These are phyloP conservation scores for Garra rufa DNA, from an alignment of 2,113 vertebrate genomes.

Conservation along the genomic window DNA sequence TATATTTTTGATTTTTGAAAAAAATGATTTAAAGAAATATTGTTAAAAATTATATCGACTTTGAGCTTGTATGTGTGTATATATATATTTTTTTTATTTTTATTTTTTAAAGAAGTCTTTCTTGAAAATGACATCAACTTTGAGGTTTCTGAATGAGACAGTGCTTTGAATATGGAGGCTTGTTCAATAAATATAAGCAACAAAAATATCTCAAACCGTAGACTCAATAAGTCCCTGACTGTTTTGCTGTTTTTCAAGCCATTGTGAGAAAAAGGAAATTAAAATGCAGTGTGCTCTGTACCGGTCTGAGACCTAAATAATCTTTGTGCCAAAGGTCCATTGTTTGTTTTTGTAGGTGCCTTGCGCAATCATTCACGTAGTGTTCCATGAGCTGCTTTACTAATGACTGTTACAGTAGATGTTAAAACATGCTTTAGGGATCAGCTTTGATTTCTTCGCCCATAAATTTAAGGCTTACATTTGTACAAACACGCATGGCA, in stretches of 20 bases:
- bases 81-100: no score
- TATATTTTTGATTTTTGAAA: no score
- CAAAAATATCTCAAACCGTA: not conserved
- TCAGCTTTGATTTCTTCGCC: slow-evolving; percentile 8
- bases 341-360: slow-evolving; percentile 5
- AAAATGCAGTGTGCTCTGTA: not conserved
- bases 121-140: no score
- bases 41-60: not conserved
- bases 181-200: not conserved
- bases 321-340: slow-evolving; percentile 1
- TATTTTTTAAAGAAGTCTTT: no score
- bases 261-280: slow-evolving; percentile 24
- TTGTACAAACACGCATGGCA: not conserved
- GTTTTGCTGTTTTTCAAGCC: not conserved
- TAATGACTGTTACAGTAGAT: not conserved
- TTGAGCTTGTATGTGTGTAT: not conserved
- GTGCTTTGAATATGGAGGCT: not conserved
- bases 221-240: not conserved
- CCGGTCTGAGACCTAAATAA: not conserved
- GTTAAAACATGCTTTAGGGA: slow-evolving; percentile 1
- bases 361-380: not conserved
- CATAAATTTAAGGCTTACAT: not conserved
- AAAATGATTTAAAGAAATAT: no score
- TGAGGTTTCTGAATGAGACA: not conserved
- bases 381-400: not conserved